Conservation (phyloP, 2,888 invertebrate species). For the Protodeltote pygarga region DNA sequence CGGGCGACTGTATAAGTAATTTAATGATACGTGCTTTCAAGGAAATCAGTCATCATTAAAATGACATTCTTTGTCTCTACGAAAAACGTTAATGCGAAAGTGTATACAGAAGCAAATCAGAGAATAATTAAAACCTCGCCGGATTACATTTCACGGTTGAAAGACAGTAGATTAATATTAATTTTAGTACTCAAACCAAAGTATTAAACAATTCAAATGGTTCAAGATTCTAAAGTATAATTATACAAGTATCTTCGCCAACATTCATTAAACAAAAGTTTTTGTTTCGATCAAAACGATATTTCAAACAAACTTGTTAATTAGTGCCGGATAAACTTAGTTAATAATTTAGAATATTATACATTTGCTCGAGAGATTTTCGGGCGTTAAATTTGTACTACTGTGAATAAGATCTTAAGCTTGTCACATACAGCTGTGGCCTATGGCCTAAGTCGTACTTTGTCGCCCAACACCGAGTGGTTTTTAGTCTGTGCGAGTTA, state of each 20-base stretch:
- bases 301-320: slow-evolving; percentile 52
- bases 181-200: slow-evolving; percentile 35
- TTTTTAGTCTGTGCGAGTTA: too few relatives aligned
- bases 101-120: neutral
- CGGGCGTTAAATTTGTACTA: slow-evolving; percentile 1
- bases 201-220: slow-evolving; percentile 35
- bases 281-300: slow-evolving; percentile 47
- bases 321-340: slow-evolving; percentile 43
- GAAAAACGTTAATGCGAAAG: neutral
- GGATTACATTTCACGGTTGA: slow-evolving; percentile 11
- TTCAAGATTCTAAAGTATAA: slow-evolving; percentile 35
- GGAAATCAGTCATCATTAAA: slow-evolving; percentile 1
- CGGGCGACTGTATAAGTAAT: too few relatives aligned
- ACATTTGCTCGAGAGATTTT: slow-evolving; percentile 31
- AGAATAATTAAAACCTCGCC: slow-evolving; percentile 16
- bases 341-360: slow-evolving; percentile 29
- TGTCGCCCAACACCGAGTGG: neutral
- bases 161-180: slow-evolving; percentile 35
- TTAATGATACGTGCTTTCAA: too few relatives aligned
- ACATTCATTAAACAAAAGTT: slow-evolving; percentile 52
- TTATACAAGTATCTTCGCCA: slow-evolving; percentile 37
- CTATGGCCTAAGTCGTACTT: neutral
- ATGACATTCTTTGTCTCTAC: neutral
- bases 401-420: slow-evolving; percentile 25
- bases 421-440: slow-evolving; percentile 3